Evolutionary conservation across 2,888 invertebrate species (phyloP), one percentile per base, ranked within the genome.

Genomic region (Elegia similella): DNA sequence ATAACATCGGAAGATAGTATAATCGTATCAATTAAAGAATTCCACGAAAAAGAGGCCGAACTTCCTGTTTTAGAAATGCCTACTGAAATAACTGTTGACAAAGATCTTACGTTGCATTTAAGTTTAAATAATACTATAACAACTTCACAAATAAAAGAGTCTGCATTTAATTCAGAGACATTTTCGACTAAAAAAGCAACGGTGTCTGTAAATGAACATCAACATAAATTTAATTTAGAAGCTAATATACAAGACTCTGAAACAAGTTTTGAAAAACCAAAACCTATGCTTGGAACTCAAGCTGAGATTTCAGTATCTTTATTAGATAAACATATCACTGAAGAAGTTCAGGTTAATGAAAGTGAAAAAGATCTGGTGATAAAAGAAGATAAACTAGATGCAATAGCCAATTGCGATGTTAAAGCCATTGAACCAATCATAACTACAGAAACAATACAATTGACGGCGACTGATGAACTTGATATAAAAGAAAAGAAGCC

Each of bases 41-140:
- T 92, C 2, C 93, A 94, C 67, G 96, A 96, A 82, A 94, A 93
- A 74, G 96, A 95, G 86, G 92, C 88, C 1, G 79, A 89, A 34
- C 89, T 96, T 30, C 69, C 80, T 23, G 70, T 79, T 38, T 68
- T 75, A 54, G 78, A 81, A 48, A 61, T 69, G 43, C 92, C 92
- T 0, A 59, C 67, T 1, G 70, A 78, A 63, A 65, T 78, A 1
- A 77, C 68, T 47, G 86, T 92, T 2, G 70, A 79, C 60, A 66
- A 86, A 73, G 82, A 90, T 70, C 63, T 82, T 62, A 70, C 87
- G 65, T 72, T 86, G 30, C 86, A 89, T 44, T 86, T 93, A 62
- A 89, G 94, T 63, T 73, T 97, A 34, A 86, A 92, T 30, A 93
- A 94, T 52, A 93, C 90, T 54, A 85, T 93, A 29, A 92, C 94